phyloP scores from a whole-genome alignment of 2,797 vertebrate genomes.

The Calcarius lapponicus region DNA sequence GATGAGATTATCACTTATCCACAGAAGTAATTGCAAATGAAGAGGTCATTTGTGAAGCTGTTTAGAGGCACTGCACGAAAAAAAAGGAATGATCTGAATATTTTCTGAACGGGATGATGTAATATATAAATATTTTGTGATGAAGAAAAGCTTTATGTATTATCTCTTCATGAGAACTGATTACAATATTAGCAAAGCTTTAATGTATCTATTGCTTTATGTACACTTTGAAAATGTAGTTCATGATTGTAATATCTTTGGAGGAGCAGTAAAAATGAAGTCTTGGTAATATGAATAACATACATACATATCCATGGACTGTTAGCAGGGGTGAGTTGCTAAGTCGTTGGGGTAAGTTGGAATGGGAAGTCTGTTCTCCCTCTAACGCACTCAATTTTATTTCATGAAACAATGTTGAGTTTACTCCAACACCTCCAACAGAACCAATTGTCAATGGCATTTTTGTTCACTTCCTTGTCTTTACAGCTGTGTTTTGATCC shows the following conservation, averaged over 20 bases:
- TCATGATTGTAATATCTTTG: background rate
- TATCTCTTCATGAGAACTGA: background rate
- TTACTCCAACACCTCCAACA: background rate
- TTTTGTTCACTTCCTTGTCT: background rate
- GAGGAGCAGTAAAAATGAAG: background rate
- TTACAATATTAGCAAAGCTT: background rate
- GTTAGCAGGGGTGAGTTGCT: too few species aligned
- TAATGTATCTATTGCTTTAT: background rate
- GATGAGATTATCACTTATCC: slow-evolving; percentile 12
- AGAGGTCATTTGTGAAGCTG: slow-evolving; percentile 14
- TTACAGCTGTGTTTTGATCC: background rate
- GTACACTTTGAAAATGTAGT: background rate
- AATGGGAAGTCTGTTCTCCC: background rate
- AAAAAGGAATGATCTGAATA: background rate
- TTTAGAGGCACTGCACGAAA: slow-evolving; percentile 8
- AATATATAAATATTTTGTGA: background rate
- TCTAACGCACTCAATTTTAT: background rate
- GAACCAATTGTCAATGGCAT: background rate
- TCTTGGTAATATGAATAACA: background rate
- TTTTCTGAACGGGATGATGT: background rate
- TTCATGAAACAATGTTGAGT: background rate
- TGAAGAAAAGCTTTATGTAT: background rate
- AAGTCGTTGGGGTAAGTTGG: background rate
- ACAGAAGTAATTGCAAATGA: background rate
- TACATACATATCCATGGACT: too few species aligned